phyloP scores from a whole-genome alignment of 2,888 invertebrate species.

The Pandemis heparana region DNA sequence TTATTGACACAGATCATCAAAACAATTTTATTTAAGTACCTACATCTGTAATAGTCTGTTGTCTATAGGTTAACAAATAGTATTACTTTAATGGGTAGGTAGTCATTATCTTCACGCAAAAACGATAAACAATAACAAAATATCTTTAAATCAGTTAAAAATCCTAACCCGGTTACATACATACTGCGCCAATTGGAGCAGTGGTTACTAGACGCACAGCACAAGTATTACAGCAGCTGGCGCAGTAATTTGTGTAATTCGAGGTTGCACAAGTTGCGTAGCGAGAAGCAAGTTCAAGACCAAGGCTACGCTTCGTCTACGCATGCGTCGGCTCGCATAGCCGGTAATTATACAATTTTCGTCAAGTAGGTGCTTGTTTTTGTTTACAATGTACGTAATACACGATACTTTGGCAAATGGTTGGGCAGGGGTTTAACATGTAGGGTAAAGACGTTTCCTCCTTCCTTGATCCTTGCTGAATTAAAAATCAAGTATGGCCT shows the following conservation, averaged over 20 bases:
- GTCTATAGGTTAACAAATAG: neutral
- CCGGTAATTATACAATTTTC: neutral
- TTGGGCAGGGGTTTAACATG: no score
- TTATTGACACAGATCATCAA: no score
- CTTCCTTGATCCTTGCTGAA: no score
- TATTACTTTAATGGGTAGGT: neutral
- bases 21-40: no score
- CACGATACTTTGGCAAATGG: no score
- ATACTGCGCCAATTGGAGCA: neutral
- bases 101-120: neutral
- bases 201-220: conserved; percentile 16
- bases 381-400: neutral
- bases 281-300: conserved; percentile 57
- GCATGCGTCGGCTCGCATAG: conserved; percentile 34
- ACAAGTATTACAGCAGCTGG: conserved; percentile 10
- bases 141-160: neutral
- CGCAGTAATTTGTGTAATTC: conserved; percentile 32
- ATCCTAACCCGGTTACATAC: neutral
- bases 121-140: neutral
- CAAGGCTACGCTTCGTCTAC: conserved; percentile 57
- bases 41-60: no score
- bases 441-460: no score
- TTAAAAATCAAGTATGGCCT: no score
- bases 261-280: conserved; percentile 43
- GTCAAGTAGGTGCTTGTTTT: neutral